A percentile compares a stretch with the other conserved stretches of the same genome.
Evolutionary conservation across 2,113 vertebrate species (phyloP).

Genomic region (Cyprinodon brontotheroides): DNA sequence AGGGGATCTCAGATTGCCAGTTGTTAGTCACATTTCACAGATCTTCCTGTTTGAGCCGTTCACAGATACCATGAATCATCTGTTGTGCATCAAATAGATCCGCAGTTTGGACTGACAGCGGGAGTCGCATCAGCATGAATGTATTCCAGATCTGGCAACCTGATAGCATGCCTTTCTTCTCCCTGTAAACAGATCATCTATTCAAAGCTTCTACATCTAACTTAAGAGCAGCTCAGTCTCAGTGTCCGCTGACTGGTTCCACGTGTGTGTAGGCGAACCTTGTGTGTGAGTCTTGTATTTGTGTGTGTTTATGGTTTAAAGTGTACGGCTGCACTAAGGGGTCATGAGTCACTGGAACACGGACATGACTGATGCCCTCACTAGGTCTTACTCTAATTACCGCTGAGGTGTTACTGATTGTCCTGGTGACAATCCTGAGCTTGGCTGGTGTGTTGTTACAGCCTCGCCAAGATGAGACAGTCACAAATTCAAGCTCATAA

Average conservation of each 20-base stretch:
- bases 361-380: slow-evolving; percentile 67
- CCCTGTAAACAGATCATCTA: slow-evolving; percentile 78
- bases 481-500: slow-evolving; percentile 47
- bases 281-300: slow-evolving; percentile 38
- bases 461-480: slow-evolving; percentile 53
- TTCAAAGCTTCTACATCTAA: slow-evolving; percentile 72
- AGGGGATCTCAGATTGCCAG: neutral
- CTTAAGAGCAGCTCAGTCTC: slow-evolving; percentile 65
- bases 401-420: slow-evolving; percentile 70
- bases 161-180: slow-evolving; percentile 71
- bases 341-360: slow-evolving; percentile 71
- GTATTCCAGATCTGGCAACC: slow-evolving; percentile 75
- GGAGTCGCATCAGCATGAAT: slow-evolving; percentile 69
- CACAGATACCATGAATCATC: slow-evolving; percentile 55
- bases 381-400: slow-evolving; percentile 75
- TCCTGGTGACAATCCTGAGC: slow-evolving; percentile 63
- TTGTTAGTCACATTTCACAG: slow-evolving; percentile 18
- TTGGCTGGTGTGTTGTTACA: slow-evolving; percentile 61
- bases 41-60: slow-evolving; percentile 19
- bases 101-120: slow-evolving; percentile 68
- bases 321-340: slow-evolving; percentile 36
- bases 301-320: slow-evolving; percentile 3
- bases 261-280: slow-evolving; percentile 70
- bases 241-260: slow-evolving; percentile 75
- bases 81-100: slow-evolving; percentile 70